Base-by-base conservation (phyloP, 2,113 vertebrate genomes). In the Lutjanus erythropterus region DNA sequence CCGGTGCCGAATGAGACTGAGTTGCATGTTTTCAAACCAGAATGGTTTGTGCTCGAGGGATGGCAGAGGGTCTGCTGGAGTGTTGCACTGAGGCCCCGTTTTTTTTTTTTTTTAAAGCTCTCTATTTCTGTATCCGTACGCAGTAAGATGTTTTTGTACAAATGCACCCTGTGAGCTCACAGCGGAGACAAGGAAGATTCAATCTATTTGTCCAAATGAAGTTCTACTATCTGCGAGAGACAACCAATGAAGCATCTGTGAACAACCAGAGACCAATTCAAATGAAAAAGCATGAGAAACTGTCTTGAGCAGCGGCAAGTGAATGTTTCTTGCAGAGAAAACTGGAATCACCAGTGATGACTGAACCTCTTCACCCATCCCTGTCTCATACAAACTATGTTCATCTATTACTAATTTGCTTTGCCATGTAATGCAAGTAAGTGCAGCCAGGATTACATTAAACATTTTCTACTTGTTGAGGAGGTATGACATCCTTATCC, bases 1-100 rank as follows among this genome's bases (percentile, higher is more conserved):
- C 56, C 2, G 61, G 33, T 81, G 80, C 82, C 19, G 71, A 55
- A 77, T 61, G 31, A 88, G 84, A 23, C 78, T 55, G 33, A 33
- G 53, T 18, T 78, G 53, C 71, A 67, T 71, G 61, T 80, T 79
- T 76, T 80, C 62, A 76, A 78, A 50, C 50, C 60, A 29, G 56
- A 75, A 62, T 5, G 9, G 49, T 83, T 53, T 31, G 59, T 52
- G 64, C 71, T 52, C 19, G 0, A 18, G 69, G 39, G 69, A 41
- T 3, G 31, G 14, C 6, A 4, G 21, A 59, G n/a, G 33, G 44
- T 49, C 41, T 55, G n/a, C n/a, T n/a, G 64, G 18, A 59, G 64
- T 25, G 44, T 27, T 76, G 75, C 64, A 0, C 16, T 23, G 52
- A 84, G 71, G 72, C n/a, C 44, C 0, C 0, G n/a, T n/a, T n/a